Evolutionary conservation across 2,888 invertebrate genomes (phyloP), one percentile per base, ranked within the genome.

Genomic region (Morpho achilles): DNA sequence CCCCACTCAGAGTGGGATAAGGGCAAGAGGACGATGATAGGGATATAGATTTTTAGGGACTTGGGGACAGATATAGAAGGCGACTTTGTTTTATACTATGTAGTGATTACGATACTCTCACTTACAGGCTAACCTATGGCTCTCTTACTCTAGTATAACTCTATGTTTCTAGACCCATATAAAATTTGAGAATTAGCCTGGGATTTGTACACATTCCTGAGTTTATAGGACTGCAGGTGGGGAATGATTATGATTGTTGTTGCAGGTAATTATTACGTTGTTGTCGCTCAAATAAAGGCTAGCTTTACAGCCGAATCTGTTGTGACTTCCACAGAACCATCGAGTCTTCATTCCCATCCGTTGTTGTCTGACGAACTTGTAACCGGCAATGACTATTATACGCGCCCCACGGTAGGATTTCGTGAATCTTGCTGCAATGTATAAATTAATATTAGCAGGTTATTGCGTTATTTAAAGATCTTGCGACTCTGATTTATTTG

Each of bases 261-360:
- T 61, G 23, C 59, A 59, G 3, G 49, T 53, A 3, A 61, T 23
- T 8, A 63, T 55, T 53, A 52, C 53, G 16, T 60, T 16, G 40
- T 63, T 55, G 2, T 62, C 60, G 6, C 63, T 46, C 4, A 69
- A 65, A 22, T 62, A 58, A 0, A 72, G 45, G 6, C 40, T 48
- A 0, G 71, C 70, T 42, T 56, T 67, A 48, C 74, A 74, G 1
- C 62, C 58, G 23, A 42, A 43, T 8, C 43, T 53, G 51, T 62
- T 61, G 50, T 67, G 70, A 8, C 64, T 66, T 8, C 64, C 65
- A 45, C 70, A 70, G 53, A 66, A 66, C 70, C 70, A 70, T 7
- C 70, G 61, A 4, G 63, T 65, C 43, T 71, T 71, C 7, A 40
- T 32, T 7, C 65, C 67, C 0, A 49, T 49, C 2, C 55, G 49